Base-by-base conservation (phyloP, 2,888 invertebrate genomes). In the Ichneumoninae sp. region DNA sequence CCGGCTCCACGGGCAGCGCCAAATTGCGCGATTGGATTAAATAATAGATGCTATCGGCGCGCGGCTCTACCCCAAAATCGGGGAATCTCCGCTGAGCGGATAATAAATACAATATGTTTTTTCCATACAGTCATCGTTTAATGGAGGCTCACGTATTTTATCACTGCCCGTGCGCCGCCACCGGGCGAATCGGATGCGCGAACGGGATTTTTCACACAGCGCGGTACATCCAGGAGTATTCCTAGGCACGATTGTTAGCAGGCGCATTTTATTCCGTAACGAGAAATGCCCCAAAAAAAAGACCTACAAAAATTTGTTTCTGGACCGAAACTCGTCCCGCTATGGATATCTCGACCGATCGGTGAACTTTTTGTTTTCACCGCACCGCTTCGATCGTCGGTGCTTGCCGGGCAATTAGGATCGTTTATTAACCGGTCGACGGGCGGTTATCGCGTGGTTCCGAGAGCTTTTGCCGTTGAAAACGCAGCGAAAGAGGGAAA, bases 31-130 rank as follows among this genome's bases (percentile, higher is more conserved):
- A 33, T 33, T 33, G 33, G 1, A 33, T 91, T 90, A 89, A 91
- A 91, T 89, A 88, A 90, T 91, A 87, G 88, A 82, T 81, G 85
- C 83, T 85, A 86, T 87, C 87, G 86, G 33, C 7, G 40, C 3
- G 13, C 57, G 5, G 57, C 26, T 22, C 10, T 63, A 26, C n/a
- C n/a, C 33, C 6, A 63, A 80, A 44, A 57, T 65, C 63, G 50
- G 52, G 8, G 19, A 47, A 47, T 19, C 57, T 68, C 19, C 33
- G 68, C 40, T 44, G 7, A 54, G n/a, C 33, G 6, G 60, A 76
- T 57, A 10, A 70, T 40, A 75, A 68, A 60, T 68, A 68, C 22
- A 47, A 57, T 47, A 68, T 26, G 44, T 47, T 47, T 47, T 68
- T 10, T 68, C 5, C 8, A 44, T 26, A 8, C 13, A 16, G 13